Evolutionary conservation across 2,888 invertebrate species (phyloP), one percentile per base, ranked within the genome.

Genomic region (Drosophila mimica): DNA sequence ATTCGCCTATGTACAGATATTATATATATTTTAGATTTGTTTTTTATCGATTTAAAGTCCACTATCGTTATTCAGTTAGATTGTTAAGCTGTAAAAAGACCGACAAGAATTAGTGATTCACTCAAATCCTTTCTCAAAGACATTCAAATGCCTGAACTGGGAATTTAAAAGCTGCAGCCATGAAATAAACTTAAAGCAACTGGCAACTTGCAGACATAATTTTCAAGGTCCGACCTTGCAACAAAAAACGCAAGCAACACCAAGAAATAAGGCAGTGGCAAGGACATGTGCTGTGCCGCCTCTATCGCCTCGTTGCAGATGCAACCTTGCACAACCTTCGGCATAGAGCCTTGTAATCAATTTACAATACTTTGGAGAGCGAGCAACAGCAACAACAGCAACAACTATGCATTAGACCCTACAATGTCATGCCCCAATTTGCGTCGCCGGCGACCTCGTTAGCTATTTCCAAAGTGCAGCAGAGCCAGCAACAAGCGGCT

Each of bases 341-440:
- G 70, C 57, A 65, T 70, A 80, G 65, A 84, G 75, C 88, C 85
- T 80, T 85, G 89, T 74, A 89, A 76, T 81, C 77, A 77, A 82
- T 87, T 87, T 67, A 70, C 58, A 60, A 46, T 54, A 62, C 49
- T 57, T 57, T 71, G 52, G 48, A 78, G 65, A 78, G 51, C n/a
- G n/a, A n/a, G n/a, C n/a, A n/a, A n/a, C n/a, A n/a, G n/a, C 53
- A 70, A 48, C 60, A 69, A 54, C 52, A 60, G 36, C 65, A 61
- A 67, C 66, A 78, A 66, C 58, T 60, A 62, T 54, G 51, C 70
- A 74, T 43, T 40, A 49, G 54, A 68, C 61, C 25, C 56, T 51
- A 48, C 86, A 86, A 90, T 87, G 90, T 79, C 90, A 80, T 83
- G 90, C 76, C 89, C 87, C 90, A 90, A 87, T 87, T 87, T 78